A percentile compares a stretch with the other conserved stretches of the same genome.
Conservation (phyloP, 2,113 vertebrate genomes). For the Rhea pennata region DNA sequence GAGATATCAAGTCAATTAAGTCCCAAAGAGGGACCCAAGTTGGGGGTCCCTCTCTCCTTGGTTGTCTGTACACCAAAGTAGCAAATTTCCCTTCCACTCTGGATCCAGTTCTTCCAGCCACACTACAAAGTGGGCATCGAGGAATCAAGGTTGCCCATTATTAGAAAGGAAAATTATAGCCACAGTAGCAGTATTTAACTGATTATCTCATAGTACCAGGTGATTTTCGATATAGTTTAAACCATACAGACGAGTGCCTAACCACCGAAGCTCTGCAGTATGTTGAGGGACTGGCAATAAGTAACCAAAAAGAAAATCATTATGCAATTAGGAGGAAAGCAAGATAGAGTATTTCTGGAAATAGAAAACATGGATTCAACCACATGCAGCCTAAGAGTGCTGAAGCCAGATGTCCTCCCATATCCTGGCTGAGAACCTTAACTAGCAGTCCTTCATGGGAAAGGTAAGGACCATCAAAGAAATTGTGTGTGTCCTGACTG, state of each 20-base stretch:
- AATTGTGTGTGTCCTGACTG: neutral
- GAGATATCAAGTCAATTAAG: neutral
- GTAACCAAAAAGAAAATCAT: neutral
- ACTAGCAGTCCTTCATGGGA: neutral
- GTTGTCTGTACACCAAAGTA: neutral
- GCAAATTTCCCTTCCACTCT: neutral
- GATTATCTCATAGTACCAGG: neutral
- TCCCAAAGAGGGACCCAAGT: neutral
- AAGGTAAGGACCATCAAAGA: neutral
- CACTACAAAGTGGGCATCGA: neutral
- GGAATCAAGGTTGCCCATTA: neutral
- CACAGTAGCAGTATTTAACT: neutral
- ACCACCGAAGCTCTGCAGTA: neutral
- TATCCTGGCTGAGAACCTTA: neutral
- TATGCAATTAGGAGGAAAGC: neutral
- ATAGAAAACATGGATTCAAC: neutral
- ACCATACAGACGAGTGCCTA: neutral
- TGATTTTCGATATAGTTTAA: neutral
- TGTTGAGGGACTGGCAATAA: accelerated
- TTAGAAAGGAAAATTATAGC: neutral
- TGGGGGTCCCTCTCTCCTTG: neutral
- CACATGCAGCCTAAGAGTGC: neutral
- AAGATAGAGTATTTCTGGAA: neutral
- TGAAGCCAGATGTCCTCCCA: neutral
- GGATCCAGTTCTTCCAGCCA: neutral